Percentiles rank a stretch among this genome's conserved stretches.
These are phyloP conservation scores for Nasonia oneida DNA, from an alignment of 2,888 invertebrate genomes.

Conservation along the genomic window DNA sequence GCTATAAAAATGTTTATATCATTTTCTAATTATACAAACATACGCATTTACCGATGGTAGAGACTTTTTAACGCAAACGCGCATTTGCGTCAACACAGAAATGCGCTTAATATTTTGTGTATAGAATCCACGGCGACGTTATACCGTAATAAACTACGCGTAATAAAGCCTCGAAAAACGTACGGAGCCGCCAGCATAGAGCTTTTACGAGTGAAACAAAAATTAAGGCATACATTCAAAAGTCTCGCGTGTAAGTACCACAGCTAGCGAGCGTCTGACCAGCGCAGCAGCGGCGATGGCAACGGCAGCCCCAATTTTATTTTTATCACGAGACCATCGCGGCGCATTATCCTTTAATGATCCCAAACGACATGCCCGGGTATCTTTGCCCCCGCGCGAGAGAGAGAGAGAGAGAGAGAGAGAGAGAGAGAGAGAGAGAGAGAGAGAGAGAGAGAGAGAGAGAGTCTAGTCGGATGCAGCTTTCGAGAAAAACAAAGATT, in stretches of 20 bases:
- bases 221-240: slow-evolving; percentile 29
- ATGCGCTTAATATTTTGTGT: no score
- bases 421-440: not conserved
- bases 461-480: slow-evolving; percentile 32
- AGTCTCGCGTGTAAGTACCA: not conserved
- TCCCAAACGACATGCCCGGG: slow-evolving; percentile 55
- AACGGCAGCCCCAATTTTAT: slow-evolving; percentile 25
- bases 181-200: not conserved
- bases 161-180: not conserved
- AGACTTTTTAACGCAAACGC: no score
- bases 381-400: not conserved
- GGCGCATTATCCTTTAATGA: slow-evolving; percentile 54
- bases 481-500: slow-evolving; percentile 59
- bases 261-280: not conserved
- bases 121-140: no score
- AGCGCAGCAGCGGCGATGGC: not conserved
- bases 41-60: not conserved
- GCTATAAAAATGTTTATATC: no score
- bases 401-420: not conserved
- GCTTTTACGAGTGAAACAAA: slow-evolving; percentile 24
- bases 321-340: slow-evolving; percentile 39
- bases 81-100: no score
- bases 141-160: not conserved
- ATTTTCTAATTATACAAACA: no score
- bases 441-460: not conserved